A percentile compares a stretch with the other conserved stretches of the same genome.
Evolutionary conservation across 2,888 invertebrate genomes (phyloP).

Genomic region (Netelia inedita): DNA sequence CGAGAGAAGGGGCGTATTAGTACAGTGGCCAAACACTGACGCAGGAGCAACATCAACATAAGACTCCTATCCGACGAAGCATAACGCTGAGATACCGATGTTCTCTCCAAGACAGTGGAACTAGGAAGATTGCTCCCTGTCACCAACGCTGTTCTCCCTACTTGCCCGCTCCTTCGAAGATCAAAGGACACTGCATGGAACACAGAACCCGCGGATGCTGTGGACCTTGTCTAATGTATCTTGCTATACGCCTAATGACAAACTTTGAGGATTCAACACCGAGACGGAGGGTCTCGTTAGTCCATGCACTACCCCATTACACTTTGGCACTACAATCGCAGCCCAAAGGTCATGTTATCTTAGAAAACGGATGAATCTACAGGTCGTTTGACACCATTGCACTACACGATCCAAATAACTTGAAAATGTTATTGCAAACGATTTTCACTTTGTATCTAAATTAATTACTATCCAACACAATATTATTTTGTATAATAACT

Average conservation of each 20-base stretch:
- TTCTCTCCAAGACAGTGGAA: conserved; percentile 28
- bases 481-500: too few species aligned
- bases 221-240: conserved; percentile 6
- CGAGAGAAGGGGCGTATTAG: conserved; percentile 12
- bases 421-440: too few species aligned
- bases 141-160: conserved; percentile 17
- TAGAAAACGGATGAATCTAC: not conserved
- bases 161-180: conserved; percentile 41
- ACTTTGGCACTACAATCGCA: not conserved
- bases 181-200: conserved; percentile 41
- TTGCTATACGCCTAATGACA: conserved; percentile 42
- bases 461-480: too few species aligned
- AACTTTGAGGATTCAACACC: conserved; percentile 40
- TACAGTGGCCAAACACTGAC: conserved; percentile 25
- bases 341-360: conserved; percentile 2
- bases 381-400: not conserved
- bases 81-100: not conserved
- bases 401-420: not conserved
- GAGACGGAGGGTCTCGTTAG: conserved; percentile 33
- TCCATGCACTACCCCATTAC: not conserved
- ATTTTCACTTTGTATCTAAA: too few species aligned
- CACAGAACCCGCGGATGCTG: conserved; percentile 10
- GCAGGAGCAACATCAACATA: conserved; percentile 39
- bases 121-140: conserved; percentile 7
- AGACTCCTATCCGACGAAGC: conserved; percentile 2